Evolutionary conservation across 2,113 vertebrate species (phyloP).

Genomic region (Notarius lentiginosus): DNA sequence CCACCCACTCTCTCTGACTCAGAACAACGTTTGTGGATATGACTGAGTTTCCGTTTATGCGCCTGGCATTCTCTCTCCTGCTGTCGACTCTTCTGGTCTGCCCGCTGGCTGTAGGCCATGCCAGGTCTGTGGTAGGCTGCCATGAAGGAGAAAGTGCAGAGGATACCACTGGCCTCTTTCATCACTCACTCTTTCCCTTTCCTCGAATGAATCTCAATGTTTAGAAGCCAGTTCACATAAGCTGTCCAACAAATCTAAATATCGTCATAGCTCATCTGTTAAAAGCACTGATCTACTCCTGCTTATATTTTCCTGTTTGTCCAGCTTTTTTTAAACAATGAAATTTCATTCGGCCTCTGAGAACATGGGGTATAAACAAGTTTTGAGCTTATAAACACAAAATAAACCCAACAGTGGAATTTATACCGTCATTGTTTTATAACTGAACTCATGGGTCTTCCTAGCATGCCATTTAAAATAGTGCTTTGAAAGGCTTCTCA

Average conservation of each 20-base stretch:
- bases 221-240: conserved; percentile 16
- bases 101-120: conserved; percentile 13
- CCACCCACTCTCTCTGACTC: conserved; percentile 38
- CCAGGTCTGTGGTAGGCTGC: conserved; percentile 24
- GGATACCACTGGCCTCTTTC: background rate
- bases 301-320: conserved; percentile 20
- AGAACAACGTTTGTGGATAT: conserved; percentile 35
- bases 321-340: conserved; percentile 24
- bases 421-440: background rate
- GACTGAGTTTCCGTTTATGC: conserved; percentile 30
- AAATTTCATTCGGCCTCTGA: conserved; percentile 15
- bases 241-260: background rate
- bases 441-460: background rate
- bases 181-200: conserved; percentile 25
- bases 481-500: conserved; percentile 2
- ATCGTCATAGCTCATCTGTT: conserved; percentile 10
- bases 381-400: conserved; percentile 21
- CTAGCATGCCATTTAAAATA: conserved; percentile 11
- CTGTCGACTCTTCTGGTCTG: conserved; percentile 11
- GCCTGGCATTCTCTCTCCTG: background rate
- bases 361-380: conserved; percentile 19
- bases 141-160: conserved; percentile 6
- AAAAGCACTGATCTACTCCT: conserved; percentile 2
- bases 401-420: conserved; percentile 16
- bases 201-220: background rate